Evolutionary conservation across 2,888 invertebrate species (phyloP), one percentile per base, ranked within the genome.

Genomic region (Hydropsyche betteni): DNA sequence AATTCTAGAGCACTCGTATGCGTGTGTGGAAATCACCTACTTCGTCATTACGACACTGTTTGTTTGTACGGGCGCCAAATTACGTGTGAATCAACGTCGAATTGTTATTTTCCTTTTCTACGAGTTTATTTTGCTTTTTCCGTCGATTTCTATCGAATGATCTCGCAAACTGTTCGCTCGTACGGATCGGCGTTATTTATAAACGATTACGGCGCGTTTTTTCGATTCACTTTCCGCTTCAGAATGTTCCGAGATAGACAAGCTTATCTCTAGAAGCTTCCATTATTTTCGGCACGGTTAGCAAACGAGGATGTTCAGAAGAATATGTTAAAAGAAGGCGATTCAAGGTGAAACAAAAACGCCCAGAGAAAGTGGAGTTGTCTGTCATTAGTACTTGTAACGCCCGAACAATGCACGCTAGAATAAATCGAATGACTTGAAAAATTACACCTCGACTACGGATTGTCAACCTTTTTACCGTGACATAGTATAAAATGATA

Each of bases 301-400:
- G 61, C 24, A 61, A 61, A 61, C 33, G 64, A 64, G 34, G 64
- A 64, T 64, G 3, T 33, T 14, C 16, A n/a, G 34, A 34, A 36
- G 61, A 61, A 61, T 16, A 64, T 10, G 44, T 44, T 8, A n/a
- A 34, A 64, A 64, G 34, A 64, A 8, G 36, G 64, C 8, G 58
- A 58, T 24, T 58, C 58, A 58, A 58, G 58, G 58, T 58, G 58
- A 58, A 58, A 58, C 14, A 58, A 58, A 16, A 64, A 64, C 34
- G 34, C 64, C 8, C 44, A 64, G 64, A 64, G 64, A 64, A 64
- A 64, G 64, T 64, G 36, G 64, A 64, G 34, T 8, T 64, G 64
- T 64, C 34, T 64, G 34, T 64, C 64, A 36, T 64, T 64, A 64
- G 36, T 64, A 24, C 58, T 58, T 58, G 58, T 58, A n/a, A 33